phyloP scores from a whole-genome alignment of 2,888 invertebrate species.

The Taphrorychus bicolor region DNA sequence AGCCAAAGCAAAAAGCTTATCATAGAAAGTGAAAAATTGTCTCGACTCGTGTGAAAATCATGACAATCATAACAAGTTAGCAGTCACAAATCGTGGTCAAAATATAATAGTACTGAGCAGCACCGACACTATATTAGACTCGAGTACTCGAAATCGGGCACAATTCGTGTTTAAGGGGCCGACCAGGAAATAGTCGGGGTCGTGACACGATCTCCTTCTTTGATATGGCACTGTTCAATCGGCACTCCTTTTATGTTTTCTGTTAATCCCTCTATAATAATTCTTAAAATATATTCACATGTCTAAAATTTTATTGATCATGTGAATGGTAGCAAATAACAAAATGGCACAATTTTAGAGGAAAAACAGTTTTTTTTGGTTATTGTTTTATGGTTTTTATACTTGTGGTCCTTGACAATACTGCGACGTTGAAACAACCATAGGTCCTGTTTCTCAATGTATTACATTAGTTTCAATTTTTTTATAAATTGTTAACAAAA shows the following conservation, averaged over 20 bases:
- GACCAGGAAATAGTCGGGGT: constrained; percentile 33
- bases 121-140: constrained; percentile 26
- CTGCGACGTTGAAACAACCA: no score
- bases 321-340: no score
- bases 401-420: no score
- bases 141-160: constrained; percentile 23
- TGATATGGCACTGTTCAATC: constrained; percentile 26
- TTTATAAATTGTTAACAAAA: no score
- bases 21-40: neutral
- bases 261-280: neutral
- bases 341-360: no score
- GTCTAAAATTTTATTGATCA: neutral
- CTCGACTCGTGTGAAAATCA: neutral
- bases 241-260: constrained; percentile 24
- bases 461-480: no score
- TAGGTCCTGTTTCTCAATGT: no score
- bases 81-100: constrained; percentile 32
- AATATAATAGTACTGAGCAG: constrained; percentile 33
- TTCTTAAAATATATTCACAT: neutral
- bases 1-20: constrained; percentile 17
- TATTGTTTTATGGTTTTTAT: no score
- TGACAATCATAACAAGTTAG: constrained; percentile 12
- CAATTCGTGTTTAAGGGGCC: constrained; percentile 36
- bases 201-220: constrained; percentile 35
- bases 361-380: no score